Conservation (phyloP, 2,888 invertebrate genomes). For the Neoaliturus tenellus region DNA sequence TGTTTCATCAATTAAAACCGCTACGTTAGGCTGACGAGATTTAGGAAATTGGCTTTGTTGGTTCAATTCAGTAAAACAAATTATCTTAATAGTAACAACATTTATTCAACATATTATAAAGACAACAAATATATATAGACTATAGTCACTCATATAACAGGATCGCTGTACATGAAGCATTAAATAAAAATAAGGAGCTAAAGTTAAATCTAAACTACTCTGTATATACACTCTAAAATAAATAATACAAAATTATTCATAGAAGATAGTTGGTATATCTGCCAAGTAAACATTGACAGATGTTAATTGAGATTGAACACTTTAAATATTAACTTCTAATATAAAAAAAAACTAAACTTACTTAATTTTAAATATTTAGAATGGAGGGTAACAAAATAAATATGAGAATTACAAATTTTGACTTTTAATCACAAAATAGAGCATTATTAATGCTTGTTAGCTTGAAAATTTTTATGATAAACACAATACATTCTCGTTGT, state of each 20-base stretch:
- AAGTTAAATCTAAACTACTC: neutral
- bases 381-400: too few species aligned
- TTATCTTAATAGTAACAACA: conserved; percentile 5
- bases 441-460: too few species aligned
- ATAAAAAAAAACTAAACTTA: neutral
- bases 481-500: too few species aligned
- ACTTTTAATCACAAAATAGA: too few species aligned
- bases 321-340: neutral
- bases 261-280: neutral
- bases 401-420: too few species aligned
- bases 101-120: conserved; percentile 34
- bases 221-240: conserved; percentile 7
- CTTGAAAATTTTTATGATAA: too few species aligned
- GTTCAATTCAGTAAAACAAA: neutral
- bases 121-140: conserved; percentile 38
- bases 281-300: neutral
- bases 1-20: too few species aligned
- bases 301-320: neutral
- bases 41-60: too few species aligned
- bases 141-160: conserved; percentile 2
- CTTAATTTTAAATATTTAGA: too few species aligned
- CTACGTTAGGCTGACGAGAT: too few species aligned
- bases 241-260: neutral
- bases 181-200: conserved; percentile 9
- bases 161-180: neutral